A percentile compares a stretch with the other conserved stretches of the same genome.
Conservation (phyloP, 2,797 vertebrate genomes). For the Protosalanx chinensis region DNA sequence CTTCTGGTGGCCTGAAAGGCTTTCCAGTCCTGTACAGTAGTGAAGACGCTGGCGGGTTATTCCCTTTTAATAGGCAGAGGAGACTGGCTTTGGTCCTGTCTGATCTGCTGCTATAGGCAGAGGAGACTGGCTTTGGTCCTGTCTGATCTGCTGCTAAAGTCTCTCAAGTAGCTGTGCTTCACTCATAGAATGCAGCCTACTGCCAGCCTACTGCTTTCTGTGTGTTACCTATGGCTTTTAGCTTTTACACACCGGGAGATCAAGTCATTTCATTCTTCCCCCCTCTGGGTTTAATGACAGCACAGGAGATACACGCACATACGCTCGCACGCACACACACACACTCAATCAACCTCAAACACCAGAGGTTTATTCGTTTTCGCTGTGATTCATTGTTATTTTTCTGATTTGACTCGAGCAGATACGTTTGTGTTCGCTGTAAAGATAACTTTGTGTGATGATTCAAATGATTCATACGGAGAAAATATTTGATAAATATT, state of each 20-base stretch:
- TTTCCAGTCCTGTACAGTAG: neutral
- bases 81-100: neutral
- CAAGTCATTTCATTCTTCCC: neutral
- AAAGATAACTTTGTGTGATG: too few relatives aligned
- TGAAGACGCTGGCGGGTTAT: neutral
- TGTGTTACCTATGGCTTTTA: neutral
- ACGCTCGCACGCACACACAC: neutral
- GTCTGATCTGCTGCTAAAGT: neutral
- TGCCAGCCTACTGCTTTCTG: neutral
- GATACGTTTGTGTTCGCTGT: too few relatives aligned
- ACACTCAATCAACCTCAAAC: neutral
- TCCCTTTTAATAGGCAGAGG: neutral
- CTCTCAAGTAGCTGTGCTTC: conserved; percentile 1
- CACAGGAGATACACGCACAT: too few relatives aligned
- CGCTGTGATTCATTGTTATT: neutral
- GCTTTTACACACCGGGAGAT: neutral
- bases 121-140: neutral
- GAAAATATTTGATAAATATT: too few relatives aligned
- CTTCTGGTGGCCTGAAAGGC: neutral
- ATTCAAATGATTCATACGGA: too few relatives aligned
- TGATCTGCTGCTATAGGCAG: neutral
- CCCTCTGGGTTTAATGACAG: neutral
- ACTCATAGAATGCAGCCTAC: neutral
- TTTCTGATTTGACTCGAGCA: neutral
- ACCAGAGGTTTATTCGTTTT: neutral